phyloP scores from a whole-genome alignment of 2,797 vertebrate genomes.

The Echeneis naucrates region DNA sequence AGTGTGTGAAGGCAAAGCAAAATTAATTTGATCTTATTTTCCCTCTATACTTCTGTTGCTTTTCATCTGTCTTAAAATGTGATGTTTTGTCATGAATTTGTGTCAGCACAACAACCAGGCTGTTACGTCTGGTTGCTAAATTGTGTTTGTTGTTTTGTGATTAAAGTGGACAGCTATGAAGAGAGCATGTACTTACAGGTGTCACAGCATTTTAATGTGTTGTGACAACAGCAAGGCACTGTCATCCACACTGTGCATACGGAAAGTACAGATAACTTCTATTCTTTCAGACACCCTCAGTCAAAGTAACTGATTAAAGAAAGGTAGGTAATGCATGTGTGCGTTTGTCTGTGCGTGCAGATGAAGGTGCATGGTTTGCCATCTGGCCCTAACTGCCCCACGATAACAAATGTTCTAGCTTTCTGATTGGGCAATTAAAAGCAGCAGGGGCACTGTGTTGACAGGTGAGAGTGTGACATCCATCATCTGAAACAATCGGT shows the following conservation, averaged over 20 bases:
- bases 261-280: constrained; percentile 33
- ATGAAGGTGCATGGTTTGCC: constrained; percentile 62
- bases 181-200: constrained; percentile 71
- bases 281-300: constrained; percentile 55
- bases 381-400: constrained; percentile 79
- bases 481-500: constrained; percentile 84
- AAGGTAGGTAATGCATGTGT: constrained; percentile 40
- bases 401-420: constrained; percentile 83
- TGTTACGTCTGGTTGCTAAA: constrained; percentile 62
- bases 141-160: constrained; percentile 69
- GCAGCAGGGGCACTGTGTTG: constrained; percentile 81
- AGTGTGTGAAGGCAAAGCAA: constrained; percentile 61
- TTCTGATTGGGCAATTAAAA: constrained; percentile 86
- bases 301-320: constrained; percentile 69
- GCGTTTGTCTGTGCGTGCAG: constrained; percentile 22
- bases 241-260: constrained; percentile 55
- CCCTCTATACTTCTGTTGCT: constrained; percentile 38
- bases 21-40: constrained; percentile 66
- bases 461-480: constrained; percentile 83
- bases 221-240: constrained; percentile 67
- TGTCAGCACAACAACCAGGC: constrained; percentile 61
- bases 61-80: constrained; percentile 70
- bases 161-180: constrained; percentile 73
- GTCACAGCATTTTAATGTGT: constrained; percentile 70
- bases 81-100: constrained; percentile 64